Base-by-base conservation (phyloP, 2,888 invertebrate species). In the Lysandra coridon region DNA sequence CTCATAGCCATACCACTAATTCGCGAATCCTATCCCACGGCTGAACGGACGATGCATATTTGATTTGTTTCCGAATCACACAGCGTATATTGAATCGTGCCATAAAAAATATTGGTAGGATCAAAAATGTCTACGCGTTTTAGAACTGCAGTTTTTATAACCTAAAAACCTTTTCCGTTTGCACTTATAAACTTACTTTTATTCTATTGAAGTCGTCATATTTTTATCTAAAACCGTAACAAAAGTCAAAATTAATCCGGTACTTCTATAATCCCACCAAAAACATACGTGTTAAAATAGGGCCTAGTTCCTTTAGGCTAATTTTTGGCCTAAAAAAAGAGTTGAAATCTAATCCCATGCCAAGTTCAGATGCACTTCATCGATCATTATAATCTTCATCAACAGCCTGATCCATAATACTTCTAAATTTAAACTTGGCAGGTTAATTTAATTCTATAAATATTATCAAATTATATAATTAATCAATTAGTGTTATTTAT, bases 21-120 rank as follows among this genome's bases (percentile, higher is more conserved):
- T 87, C 89, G 89, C 87, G 88, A 90, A 91, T 91, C 91, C 90
- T 89, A 92, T 92, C 92, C 91, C 91, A 90, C 89, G 90, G 90
- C 89, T 89, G 89, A 87, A 87, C 89, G 91, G 86, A 84, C 90
- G 90, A 90, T 91, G 92, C 92, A 93, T 93, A 93, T 92, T 92
- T 92, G 92, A 92, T 93, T 92, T 92, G 92, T 91, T 92, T 90
- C 90, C 91, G 91, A 92, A 92, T 91, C 90, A 89, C 90, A 89
- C 88, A 86, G 86, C 86, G 86, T 88, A 84, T 83, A 85, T 85
- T 85, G 80, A 81, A 80, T 64, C 86, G 87, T 86, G 85, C 86
- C 83, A 85, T 86, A 88, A 90, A 91, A 91, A 90, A 88, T 86
- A 87, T 87, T 86, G 85, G 81, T 80, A 80, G 85, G 85, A 87